Evolutionary conservation across 2,797 vertebrate genomes (phyloP).

Genomic region (Erethizon dorsatum): DNA sequence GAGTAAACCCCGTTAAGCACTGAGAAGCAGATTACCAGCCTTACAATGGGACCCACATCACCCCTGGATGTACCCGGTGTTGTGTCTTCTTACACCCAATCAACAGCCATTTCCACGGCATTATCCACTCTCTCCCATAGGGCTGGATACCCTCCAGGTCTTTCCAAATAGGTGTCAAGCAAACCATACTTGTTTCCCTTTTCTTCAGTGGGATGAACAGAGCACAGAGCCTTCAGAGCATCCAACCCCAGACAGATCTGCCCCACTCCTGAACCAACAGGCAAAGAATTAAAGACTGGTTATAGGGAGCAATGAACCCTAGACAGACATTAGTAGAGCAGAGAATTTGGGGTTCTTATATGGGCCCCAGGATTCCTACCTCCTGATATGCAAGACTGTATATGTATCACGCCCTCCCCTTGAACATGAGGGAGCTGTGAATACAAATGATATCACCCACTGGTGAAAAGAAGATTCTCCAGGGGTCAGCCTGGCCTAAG

Average conservation of each 20-base stretch:
- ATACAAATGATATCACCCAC: neutral
- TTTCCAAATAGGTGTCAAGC: neutral
- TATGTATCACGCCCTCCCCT: neutral
- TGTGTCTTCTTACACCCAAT: neutral
- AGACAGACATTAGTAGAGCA: neutral
- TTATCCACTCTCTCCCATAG: neutral
- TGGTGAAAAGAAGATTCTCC: neutral
- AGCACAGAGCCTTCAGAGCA: neutral
- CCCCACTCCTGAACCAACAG: neutral
- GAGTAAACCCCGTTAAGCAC: neutral
- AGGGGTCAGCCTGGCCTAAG: neutral
- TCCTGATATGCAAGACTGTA: neutral
- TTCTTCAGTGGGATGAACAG: neutral
- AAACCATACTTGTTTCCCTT: neutral
- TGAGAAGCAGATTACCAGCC: neutral
- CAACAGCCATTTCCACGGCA: fast-evolving
- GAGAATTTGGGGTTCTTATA: neutral
- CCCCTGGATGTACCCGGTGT: fast-evolving
- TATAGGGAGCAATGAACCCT: neutral
- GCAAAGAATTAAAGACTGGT: neutral
- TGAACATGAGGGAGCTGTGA: neutral
- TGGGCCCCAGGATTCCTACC: neutral
- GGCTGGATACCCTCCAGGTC: neutral
- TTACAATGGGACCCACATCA: fast-evolving
- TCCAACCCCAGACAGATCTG: neutral